Evolutionary conservation across 2,888 invertebrate genomes (phyloP), one percentile per base, ranked within the genome.

Genomic region (Idaea aversata): DNA sequence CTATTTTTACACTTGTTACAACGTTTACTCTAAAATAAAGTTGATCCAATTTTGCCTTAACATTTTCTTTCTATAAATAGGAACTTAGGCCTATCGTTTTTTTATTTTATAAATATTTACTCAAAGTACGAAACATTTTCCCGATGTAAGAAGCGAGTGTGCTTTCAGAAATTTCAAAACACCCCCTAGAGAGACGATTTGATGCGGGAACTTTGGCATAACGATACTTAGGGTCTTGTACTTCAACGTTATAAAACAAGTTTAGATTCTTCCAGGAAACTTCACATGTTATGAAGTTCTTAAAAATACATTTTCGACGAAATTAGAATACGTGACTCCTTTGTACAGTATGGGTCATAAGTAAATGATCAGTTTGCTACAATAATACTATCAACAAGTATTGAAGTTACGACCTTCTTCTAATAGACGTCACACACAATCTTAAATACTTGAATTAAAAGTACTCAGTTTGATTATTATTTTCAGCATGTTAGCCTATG

Each of bases 141-240:
- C 47, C 47, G 47, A 13, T 47, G 47, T 47, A 47, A 10, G 47
- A 47, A 47, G 47, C 47, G 25, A 25, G 25, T 25, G 47, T 47
- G 47, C 47, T 68, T 71, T 64, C 70, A 71, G 68, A 73, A 77
- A 77, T 72, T 72, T 77, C 67, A 71, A 74, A 82, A 72, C 71
- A 73, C 70, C 75, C 75, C 74, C 77, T 64, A 61, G 73, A 76
- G 75, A 65, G 68, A 71, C 67, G 72, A 65, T 73, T 68, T 70
- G 69, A 73, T 75, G 73, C 73, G 70, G 70, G 75, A 79, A 77
- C 77, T 78, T 75, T 63, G 69, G 64, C 71, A 67, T 74, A 73
- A 68, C 75, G 72, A 75, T 82, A 80, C 80, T 81, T 77, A 79
- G 72, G 67, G 74, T 79, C 77, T 78, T 81, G 76, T 77, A 78